phyloP scores from a whole-genome alignment of 2,113 vertebrate species.

The Indicator maculatus region DNA sequence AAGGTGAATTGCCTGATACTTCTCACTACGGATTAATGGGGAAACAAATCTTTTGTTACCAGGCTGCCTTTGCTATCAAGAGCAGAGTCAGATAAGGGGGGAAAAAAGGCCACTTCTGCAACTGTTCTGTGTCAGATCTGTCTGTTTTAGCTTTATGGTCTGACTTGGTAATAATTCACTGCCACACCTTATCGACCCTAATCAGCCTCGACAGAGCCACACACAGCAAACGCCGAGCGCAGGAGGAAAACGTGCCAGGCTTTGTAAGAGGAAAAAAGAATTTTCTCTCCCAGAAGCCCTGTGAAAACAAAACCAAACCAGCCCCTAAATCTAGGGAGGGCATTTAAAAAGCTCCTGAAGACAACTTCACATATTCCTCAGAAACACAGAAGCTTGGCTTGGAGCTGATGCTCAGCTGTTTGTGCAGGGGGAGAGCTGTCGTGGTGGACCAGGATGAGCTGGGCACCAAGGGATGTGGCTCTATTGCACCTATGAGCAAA shows the following conservation, averaged over 20 bases:
- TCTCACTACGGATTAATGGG: neutral
- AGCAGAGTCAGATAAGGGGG: neutral
- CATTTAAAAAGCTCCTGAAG: neutral
- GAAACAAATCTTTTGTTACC: neutral
- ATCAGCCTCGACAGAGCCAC: neutral
- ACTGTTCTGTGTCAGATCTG: neutral
- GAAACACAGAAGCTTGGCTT: neutral
- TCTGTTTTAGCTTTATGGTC: neutral
- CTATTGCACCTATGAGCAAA: neutral
- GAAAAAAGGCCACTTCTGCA: neutral
- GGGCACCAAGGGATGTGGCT: accelerated
- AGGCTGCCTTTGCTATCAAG: neutral
- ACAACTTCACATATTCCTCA: neutral
- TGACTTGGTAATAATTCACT: neutral
- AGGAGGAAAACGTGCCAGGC: neutral
- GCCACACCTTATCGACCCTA: neutral
- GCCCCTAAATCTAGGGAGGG: neutral
- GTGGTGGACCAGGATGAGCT: accelerated
- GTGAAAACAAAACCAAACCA: neutral
- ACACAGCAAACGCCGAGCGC: accelerated
- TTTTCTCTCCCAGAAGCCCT: neutral
- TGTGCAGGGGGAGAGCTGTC: accelerated
- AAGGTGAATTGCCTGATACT: neutral
- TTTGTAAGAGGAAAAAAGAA: neutral
- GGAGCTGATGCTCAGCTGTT: accelerated